Evolutionary conservation across 2,113 vertebrate species (phyloP), one percentile per base, ranked within the genome.

Genomic region (Hydrochoerus hydrochaeris): DNA sequence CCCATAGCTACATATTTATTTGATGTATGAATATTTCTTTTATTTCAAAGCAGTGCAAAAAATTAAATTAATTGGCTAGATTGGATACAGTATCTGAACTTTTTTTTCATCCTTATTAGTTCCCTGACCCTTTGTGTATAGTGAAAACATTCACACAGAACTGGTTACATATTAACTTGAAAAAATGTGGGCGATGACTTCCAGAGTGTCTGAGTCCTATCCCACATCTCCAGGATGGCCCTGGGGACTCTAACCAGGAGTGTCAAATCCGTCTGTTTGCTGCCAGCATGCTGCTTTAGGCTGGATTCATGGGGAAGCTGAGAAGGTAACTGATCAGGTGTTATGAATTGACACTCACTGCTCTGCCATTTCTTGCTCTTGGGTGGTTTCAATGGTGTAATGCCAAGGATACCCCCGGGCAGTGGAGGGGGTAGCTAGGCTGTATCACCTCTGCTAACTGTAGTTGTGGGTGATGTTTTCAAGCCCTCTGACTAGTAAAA

Each of bases 21-120:
- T 96, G 86, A 95, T 94, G 41, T 0, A 13, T 3, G 93, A 58
- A 85, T 91, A 69, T 58, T 96, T 85, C 86, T 97, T 90, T 93
- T 90, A 90, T 96, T 95, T 92, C 58, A 92, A 73, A 86, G 69
- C 90, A 94, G 4, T 78, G 24, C 62, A 75, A 46, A 97, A 96
- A 57, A 28, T 89, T 95, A 90, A 83, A 91, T 94, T 90, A 95
- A 90, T 49, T 96, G 88, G 16, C 60, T 85, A 5, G 7, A 84
- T 94, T 95, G 67, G 80, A 57, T 96, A 77, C 30, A 63, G 87
- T 90, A 96, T 83, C 73, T 46, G 63, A 88, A 94, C 90, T 81
- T 26, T 89, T 86, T 52, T 85, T 38, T 65, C 30, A 69, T 86
- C 65, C 46, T 12, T 46, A 5, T 84, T 22, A 60, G 26, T 62